Base-by-base conservation (phyloP, 1,140 invertebrate species). In the Cyphomyrmex costatus region DNA sequence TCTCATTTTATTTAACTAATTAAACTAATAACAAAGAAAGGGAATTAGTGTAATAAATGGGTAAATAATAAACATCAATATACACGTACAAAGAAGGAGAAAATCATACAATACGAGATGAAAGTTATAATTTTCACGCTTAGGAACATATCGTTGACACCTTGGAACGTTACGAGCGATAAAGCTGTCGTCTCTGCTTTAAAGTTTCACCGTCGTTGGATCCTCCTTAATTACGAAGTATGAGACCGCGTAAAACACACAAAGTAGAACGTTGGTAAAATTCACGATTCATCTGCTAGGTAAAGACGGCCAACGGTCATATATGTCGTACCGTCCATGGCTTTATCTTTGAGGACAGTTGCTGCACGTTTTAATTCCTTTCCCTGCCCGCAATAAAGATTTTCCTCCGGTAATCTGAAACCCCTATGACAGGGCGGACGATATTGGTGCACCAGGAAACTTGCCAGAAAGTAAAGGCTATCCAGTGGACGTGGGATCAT, bases 191-290 rank as follows among this genome's bases (percentile, higher is more conserved):
- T 60, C 68, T 21, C n/a, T 19, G 16, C 78, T 80, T 80, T 80
- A 80, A 83, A 83, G 53, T 83, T 83, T 49, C 53, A 33, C 51
- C 36, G 36, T 30, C 68, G 42, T 58, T 19, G 51, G 70, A 82
- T 82, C 66, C 53, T 73, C 73, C 79, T 82, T 83, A 73, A 83
- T 83, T 83, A 74, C 53, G 24, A 83, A 73, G 79, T 83, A 61
- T 3, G 36, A 49, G 21, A 60, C 53, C 66, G 24, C 36, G 68
- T 83, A 83, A 83, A 83, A 74, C 36, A 83, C 68, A 73, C 53
- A 83, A 42, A 73, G 79, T 30, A 21, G 21, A 7, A 66, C 60
- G 63, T 36, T 42, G 42, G 46, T 79, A 65, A 42, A 79, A 79
- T 68, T 79, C 77, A 68, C n/a, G 63, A 46, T 82, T 82, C 79